Evolutionary conservation across 2,797 vertebrate genomes (phyloP).

Genomic region (Phataginus tetradactyla): DNA sequence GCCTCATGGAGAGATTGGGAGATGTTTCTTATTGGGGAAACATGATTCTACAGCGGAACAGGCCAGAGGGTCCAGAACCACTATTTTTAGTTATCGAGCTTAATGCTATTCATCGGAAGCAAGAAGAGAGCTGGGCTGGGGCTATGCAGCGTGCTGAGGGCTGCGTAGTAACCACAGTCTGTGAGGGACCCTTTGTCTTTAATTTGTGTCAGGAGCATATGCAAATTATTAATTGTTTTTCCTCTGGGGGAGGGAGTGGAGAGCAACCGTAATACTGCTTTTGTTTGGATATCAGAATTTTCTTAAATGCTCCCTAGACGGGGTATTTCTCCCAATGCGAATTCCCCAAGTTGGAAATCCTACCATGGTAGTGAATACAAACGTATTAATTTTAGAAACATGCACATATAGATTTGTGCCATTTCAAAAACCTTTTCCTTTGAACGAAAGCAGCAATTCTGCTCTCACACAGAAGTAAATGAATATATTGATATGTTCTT

Average conservation of each 20-base stretch:
- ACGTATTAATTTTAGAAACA: conserved; percentile 24
- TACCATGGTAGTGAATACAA: background rate
- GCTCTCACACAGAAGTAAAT: background rate
- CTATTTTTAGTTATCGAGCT: conserved; percentile 47
- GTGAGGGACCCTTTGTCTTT: conserved; percentile 75
- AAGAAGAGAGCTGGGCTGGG: background rate
- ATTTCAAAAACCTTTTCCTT: conserved; percentile 41
- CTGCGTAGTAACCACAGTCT: background rate
- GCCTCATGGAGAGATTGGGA: conserved; percentile 20
- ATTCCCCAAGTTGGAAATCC: conserved; percentile 44
- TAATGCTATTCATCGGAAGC: conserved; percentile 55
- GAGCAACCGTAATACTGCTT: conserved; percentile 45
- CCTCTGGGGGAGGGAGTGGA: conserved; percentile 49
- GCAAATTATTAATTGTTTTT: conserved; percentile 78
- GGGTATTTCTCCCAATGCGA: background rate
- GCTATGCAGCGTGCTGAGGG: background rate
- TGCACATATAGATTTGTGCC: background rate
- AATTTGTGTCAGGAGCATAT: conserved; percentile 72
- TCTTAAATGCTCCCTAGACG: conserved; percentile 52
- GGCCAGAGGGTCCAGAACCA: conserved; percentile 48
- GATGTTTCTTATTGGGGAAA: conserved; percentile 46
- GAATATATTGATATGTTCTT: background rate
- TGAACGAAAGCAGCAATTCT: background rate
- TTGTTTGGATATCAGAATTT: conserved; percentile 75
- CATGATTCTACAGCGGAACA: background rate